A percentile compares a stretch with the other conserved stretches of the same genome.
Evolutionary conservation across 1,140 invertebrate species (phyloP).

Genomic region (Bombyx mandarina): DNA sequence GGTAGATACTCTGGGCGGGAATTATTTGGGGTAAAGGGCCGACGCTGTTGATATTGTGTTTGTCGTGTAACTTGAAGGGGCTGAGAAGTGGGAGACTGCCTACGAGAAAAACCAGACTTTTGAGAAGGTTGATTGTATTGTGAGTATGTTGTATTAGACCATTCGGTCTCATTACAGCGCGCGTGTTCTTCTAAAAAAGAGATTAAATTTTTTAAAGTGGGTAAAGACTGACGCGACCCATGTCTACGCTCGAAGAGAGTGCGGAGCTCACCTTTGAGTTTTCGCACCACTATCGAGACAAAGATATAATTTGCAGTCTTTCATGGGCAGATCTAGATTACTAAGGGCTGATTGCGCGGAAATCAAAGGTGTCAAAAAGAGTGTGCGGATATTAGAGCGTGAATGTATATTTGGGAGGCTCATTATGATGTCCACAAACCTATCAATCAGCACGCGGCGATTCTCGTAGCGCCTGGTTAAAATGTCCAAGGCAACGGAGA

Average conservation of each 20-base stretch:
- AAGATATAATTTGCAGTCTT: constrained; percentile 10
- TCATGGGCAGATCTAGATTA: constrained; percentile 10
- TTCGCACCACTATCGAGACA: constrained; percentile 12
- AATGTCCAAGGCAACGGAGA: not conserved
- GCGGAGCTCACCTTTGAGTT: constrained; percentile 12
- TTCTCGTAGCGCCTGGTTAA: constrained; percentile 4
- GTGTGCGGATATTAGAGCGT: too few species aligned
- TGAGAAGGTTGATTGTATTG: not conserved
- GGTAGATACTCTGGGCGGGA: too few species aligned
- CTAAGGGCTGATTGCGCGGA: not conserved
- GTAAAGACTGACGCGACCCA: not conserved
- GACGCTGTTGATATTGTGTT: too few species aligned
- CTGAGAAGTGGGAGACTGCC: too few species aligned
- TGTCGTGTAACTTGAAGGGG: too few species aligned
- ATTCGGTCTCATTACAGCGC: constrained; percentile 7
- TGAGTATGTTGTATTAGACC: not conserved
- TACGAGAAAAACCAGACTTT: not conserved
- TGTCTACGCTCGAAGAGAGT: constrained; percentile 9
- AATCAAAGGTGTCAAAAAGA: too few species aligned
- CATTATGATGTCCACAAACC: constrained; percentile 12
- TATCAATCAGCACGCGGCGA: constrained; percentile 3
- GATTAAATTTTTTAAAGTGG: constrained; percentile 10
- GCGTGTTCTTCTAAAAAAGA: constrained; percentile 10
- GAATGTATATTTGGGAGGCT: not conserved
- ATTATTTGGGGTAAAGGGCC: too few species aligned